phyloP scores from a whole-genome alignment of 2,797 vertebrate genomes.

The Hyperoplus lanceolatus region DNA sequence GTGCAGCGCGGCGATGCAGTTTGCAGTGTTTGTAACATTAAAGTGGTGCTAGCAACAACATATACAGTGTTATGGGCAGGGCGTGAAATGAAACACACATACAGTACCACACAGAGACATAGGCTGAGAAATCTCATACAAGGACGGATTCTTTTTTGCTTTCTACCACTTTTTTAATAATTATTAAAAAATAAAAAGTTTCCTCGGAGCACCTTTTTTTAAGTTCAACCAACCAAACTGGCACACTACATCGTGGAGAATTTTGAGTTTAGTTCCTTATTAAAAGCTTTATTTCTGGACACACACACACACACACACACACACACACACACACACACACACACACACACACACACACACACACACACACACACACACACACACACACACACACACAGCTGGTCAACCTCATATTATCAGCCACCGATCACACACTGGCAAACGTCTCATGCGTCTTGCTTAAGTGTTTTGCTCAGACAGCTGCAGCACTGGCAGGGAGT shows the following conservation, averaged over 20 bases:
- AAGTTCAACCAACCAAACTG: slow-evolving; percentile 10
- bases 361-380: no score
- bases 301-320: no score
- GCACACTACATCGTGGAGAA: slow-evolving; percentile 39
- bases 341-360: no score
- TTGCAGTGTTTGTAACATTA: slow-evolving; percentile 43
- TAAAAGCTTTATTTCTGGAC: slow-evolving; percentile 16
- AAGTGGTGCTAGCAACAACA: slow-evolving; percentile 22
- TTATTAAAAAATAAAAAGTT: not conserved
- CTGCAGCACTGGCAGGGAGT: no score
- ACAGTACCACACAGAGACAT: no score
- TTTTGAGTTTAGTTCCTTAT: not conserved
- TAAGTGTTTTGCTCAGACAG: no score
- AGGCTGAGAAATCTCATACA: not conserved
- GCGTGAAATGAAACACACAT: not conserved
- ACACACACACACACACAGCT: no score
- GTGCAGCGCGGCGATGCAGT: slow-evolving; percentile 3
- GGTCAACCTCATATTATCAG: no score
- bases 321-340: no score
- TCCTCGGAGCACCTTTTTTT: not conserved
- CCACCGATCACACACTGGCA: no score
- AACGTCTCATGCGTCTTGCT: no score
- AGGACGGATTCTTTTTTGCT: slow-evolving; percentile 32
- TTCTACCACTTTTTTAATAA: slow-evolving; percentile 20
- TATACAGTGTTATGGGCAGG: slow-evolving; percentile 10